Evolutionary conservation across 2,797 vertebrate genomes (phyloP), one percentile per base, ranked within the genome.

Genomic region (Mormyrus hasselquistii): DNA sequence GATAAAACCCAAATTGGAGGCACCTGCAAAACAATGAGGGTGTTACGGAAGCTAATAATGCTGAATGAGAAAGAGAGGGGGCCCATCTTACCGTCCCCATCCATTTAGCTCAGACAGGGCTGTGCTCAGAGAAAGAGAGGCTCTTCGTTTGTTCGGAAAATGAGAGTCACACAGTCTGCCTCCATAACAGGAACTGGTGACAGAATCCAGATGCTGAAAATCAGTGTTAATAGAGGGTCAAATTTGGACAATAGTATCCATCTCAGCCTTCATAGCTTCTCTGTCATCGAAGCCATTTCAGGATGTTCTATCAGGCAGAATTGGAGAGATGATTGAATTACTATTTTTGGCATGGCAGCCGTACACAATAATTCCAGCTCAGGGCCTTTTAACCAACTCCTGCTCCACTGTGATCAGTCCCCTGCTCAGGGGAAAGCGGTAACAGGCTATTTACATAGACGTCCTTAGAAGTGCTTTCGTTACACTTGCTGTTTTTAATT

Each of bases 141-240:
- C 94, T 95, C 94, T 96, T 93, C 92, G 94, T 95, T 93, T 92
- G 92, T 95, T 96, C 94, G 93, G 94, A 96, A 96, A 96, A 96
- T 95, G 96, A 97, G 94, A 96, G 94, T 96, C 96, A 93, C 95
- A 95, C 94, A 92, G 94, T 96, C 96, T 96, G 95, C 84, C 94
- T 95, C 94, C 91, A 93, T 95, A 95, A 95, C 94, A 93, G 94
- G 94, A 94, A 95, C 92, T 92, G 89, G 93, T 96, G 97, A 97
- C 97, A 95, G 96, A 93, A 95, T 97, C 96, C 97, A 97, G 97
- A 97, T 98, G 96, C 96, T 96, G 97, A 96, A 96, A 97, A 96
- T 95, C 96, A 93, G 96, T 97, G 96, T 97, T 98, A 99, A 98
- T 97, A 96, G 97, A 96, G 96, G 97, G 97, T 98, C 97, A 97